Evolutionary conservation across 2,888 invertebrate genomes (phyloP).

Genomic region (Drosophila histrio): DNA sequence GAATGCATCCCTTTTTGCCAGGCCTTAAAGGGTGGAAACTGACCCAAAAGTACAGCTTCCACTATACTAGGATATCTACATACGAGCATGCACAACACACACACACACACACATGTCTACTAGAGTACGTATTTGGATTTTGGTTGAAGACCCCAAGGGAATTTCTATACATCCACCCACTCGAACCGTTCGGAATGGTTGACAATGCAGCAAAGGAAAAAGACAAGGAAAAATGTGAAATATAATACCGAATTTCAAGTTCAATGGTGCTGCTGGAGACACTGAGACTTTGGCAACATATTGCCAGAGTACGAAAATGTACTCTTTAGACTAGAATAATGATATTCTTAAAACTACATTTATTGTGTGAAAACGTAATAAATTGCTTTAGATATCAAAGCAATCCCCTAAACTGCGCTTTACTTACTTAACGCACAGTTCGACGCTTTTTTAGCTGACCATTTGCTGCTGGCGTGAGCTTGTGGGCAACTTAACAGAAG

Average conservation of each 20-base stretch:
- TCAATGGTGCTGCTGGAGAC: constrained; percentile 11
- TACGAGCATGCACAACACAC: constrained; percentile 30
- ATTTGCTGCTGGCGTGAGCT: not conserved
- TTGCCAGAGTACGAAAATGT: constrained; percentile 1
- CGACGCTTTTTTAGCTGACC: constrained; percentile 10
- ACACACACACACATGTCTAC: constrained; percentile 9
- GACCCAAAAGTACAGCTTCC: constrained; percentile 54
- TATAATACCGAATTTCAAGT: constrained; percentile 31
- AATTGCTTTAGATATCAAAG: not conserved
- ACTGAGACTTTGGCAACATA: constrained; percentile 26
- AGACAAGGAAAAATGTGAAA: constrained; percentile 18
- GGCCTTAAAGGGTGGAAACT: constrained; percentile 58
- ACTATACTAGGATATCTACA: constrained; percentile 39
- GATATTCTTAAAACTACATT: not conserved
- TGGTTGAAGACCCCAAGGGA: constrained; percentile 57
- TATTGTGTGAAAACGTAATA: not conserved
- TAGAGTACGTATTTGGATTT: constrained; percentile 29
- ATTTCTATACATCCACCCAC: constrained; percentile 44
- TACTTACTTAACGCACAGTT: not conserved
- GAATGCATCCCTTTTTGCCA: constrained; percentile 32
- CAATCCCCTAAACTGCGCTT: constrained; percentile 42
- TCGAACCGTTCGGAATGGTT: constrained; percentile 6
- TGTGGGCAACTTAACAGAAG: not conserved
- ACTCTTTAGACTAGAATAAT: not conserved
- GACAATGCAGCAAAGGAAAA: constrained; percentile 30